These are phyloP conservation scores for Ianthella basta DNA, from an alignment of 37 sponge, comb jelly and placozoan genomes.

Conservation along the genomic window DNA sequence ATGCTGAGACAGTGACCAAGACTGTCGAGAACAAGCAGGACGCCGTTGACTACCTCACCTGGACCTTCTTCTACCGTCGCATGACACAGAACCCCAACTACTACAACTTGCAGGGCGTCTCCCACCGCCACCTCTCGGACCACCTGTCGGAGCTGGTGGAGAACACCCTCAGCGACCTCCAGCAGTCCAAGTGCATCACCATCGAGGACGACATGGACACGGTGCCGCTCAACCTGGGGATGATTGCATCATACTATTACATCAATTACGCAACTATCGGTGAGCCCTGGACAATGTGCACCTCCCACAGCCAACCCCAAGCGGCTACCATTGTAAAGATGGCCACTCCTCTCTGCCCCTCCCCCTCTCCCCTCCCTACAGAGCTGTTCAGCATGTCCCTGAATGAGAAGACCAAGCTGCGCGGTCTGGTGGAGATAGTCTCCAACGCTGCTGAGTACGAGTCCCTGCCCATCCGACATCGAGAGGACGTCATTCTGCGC, in stretches of 20 bases:
- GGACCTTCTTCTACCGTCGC: constrained; percentile 97
- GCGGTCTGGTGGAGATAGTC: constrained; percentile 94
- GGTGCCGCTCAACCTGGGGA: constrained; percentile 92
- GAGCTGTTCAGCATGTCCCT: constrained; percentile 97
- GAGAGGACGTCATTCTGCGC: constrained; percentile 87
- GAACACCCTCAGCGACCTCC: constrained; percentile 86
- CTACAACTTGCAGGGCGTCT: constrained; percentile 96
- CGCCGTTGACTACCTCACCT: constrained; percentile 99
- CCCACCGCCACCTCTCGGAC: constrained; percentile 97
- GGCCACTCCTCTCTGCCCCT: constrained; percentile 14
- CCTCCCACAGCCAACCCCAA: no score
- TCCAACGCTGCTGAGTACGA: constrained; percentile 94
- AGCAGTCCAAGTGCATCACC: constrained; percentile 97
- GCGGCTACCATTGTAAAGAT: no score
- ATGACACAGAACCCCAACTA: constrained; percentile 99
- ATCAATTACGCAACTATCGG: constrained; percentile 99
- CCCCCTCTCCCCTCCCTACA: no score
- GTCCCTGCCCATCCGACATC: constrained; percentile 87
- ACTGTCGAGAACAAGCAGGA: constrained; percentile 99
- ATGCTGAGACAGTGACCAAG: constrained; percentile 98
- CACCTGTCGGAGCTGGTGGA: constrained; percentile 97
- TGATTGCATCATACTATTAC: constrained; percentile 99
- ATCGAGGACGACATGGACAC: constrained; percentile 96
- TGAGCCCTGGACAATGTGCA: no score
- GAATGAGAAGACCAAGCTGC: constrained; percentile 95